phyloP scores from a whole-genome alignment of 2,113 vertebrate species.

The Erythrolamprus reginae region DNA sequence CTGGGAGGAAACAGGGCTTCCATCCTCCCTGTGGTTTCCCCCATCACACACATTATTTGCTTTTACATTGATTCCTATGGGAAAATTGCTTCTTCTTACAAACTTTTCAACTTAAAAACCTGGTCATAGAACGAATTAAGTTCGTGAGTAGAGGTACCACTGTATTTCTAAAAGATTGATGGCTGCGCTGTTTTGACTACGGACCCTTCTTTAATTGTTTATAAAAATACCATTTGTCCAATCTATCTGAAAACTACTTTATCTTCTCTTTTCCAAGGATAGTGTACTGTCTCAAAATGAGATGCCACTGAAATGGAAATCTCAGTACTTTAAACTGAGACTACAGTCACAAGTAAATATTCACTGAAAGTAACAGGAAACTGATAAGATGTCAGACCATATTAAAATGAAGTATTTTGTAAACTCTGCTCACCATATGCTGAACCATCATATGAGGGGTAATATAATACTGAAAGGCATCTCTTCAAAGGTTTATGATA shows the following conservation, averaged over 20 bases:
- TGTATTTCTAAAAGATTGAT: neutral
- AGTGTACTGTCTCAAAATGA: neutral
- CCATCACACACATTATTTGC: too few species aligned
- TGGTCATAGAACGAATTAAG: too few species aligned
- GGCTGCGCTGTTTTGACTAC: neutral
- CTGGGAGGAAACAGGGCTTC: too few species aligned
- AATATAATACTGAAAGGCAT: neutral
- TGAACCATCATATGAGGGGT: neutral
- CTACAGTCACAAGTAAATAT: neutral
- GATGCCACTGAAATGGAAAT: neutral
- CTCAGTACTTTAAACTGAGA: neutral
- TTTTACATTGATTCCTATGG: too few species aligned
- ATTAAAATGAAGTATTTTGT: neutral
- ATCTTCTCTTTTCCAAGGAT: neutral
- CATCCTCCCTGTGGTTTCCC: too few species aligned
- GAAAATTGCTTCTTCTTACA: too few species aligned
- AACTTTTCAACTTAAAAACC: too few species aligned
- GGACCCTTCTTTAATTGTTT: neutral
- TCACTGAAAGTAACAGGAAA: neutral
- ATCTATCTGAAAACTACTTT: neutral
- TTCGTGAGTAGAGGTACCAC: too few species aligned
- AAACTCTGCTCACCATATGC: neutral
- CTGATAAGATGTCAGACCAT: neutral
- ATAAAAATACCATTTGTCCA: neutral
- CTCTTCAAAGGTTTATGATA: neutral